Evolutionary conservation across 2,113 vertebrate genomes (phyloP).

Genomic region (Otus sunia): DNA sequence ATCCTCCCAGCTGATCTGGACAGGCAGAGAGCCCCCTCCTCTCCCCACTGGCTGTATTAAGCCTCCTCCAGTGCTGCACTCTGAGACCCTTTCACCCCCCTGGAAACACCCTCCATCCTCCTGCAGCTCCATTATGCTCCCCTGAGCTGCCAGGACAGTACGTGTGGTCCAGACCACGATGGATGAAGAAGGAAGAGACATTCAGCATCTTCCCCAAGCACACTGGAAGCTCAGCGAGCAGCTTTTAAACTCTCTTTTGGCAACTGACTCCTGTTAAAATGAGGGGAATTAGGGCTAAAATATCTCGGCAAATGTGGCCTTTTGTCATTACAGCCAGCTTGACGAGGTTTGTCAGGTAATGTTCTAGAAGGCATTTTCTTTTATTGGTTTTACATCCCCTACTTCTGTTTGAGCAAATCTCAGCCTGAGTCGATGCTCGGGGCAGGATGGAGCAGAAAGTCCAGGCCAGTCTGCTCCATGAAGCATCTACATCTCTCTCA

Average conservation of each 20-base stretch:
- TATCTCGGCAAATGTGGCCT: not conserved
- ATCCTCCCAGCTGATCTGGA: not conserved
- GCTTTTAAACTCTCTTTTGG: not conserved
- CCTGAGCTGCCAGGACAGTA: not conserved
- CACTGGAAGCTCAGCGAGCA: accelerated
- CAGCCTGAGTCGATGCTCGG: not conserved
- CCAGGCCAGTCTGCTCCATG: accelerated
- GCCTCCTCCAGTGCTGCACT: not conserved
- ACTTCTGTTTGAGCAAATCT: not conserved
- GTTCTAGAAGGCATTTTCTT: not conserved
- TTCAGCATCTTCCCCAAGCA: not conserved
- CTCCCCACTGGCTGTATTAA: not conserved
- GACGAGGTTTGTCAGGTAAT: accelerated
- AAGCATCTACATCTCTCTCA: not conserved
- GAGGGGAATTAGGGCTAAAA: not conserved
- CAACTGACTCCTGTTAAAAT: not conserved
- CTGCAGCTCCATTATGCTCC: not conserved
- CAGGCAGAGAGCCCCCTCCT: not conserved
- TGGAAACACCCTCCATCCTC: not conserved
- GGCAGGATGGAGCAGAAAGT: not conserved
- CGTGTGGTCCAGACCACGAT: accelerated
- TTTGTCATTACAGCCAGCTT: not conserved
- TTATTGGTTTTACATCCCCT: not conserved
- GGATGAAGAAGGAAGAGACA: not conserved
- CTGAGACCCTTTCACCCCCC: not conserved